A percentile compares a stretch with the other conserved stretches of the same genome.
These are phyloP conservation scores for Antechinus flavipes DNA, from an alignment of 2,113 vertebrate species.

Conservation along the genomic window DNA sequence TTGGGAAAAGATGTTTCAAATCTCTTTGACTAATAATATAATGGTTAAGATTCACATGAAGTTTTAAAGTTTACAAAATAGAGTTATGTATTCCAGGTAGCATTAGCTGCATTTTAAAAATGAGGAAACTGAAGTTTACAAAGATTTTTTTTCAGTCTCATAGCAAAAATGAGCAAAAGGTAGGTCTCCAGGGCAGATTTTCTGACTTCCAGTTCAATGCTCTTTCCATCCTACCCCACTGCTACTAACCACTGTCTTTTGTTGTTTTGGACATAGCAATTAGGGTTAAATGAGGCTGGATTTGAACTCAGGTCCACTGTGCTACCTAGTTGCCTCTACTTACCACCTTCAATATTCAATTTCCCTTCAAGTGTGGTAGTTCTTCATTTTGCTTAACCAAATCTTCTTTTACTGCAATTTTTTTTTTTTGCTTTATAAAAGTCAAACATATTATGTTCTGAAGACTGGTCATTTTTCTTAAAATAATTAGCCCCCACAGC, in stretches of 20 bases:
- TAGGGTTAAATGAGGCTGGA: too few relatives aligned
- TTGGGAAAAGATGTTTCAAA: not conserved
- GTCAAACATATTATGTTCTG: conserved; percentile 44
- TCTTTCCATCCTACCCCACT: not conserved
- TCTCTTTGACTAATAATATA: not conserved
- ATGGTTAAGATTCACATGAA: not conserved
- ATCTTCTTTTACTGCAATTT: not conserved
- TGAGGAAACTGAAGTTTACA: not conserved
- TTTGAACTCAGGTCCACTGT: too few relatives aligned
- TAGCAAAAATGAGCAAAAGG: not conserved
- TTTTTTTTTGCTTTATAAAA: conserved; percentile 30
- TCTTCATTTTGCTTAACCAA: conserved; percentile 10
- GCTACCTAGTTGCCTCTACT: not conserved
- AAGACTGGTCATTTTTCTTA: conserved; percentile 12
- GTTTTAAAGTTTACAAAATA: not conserved
- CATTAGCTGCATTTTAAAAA: not conserved
- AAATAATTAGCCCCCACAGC: not conserved
- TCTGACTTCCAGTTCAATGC: not conserved
- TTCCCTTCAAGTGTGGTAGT: not conserved
- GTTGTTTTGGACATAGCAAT: too few relatives aligned
- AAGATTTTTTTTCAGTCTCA: not conserved
- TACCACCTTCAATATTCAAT: not conserved
- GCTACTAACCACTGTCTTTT: not conserved
- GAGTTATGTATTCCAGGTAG: not conserved
- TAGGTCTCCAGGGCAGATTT: not conserved